A percentile compares a stretch with the other conserved stretches of the same genome.
These are phyloP conservation scores for Poeciliopsis infans DNA, from an alignment of 2,797 vertebrate genomes.

Conservation along the genomic window DNA sequence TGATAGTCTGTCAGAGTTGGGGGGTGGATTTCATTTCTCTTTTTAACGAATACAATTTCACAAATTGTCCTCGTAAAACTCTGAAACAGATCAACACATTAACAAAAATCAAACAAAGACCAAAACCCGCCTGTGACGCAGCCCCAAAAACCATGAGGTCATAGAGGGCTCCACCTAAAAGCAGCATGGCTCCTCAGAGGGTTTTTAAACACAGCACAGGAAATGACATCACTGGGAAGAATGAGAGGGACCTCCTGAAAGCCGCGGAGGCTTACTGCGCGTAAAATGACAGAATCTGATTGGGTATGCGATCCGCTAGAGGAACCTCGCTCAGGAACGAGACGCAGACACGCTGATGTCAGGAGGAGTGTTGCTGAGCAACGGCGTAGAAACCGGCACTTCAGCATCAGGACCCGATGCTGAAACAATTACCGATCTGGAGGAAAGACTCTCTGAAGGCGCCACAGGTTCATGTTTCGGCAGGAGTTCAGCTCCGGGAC, in stretches of 20 bases:
- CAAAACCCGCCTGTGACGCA: conserved; percentile 1
- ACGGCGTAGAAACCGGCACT: conserved; percentile 28
- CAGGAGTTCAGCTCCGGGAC: background rate
- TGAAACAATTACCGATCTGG: conserved; percentile 10
- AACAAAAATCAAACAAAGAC: background rate
- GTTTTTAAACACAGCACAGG: conserved; percentile 36
- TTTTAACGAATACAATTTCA: background rate
- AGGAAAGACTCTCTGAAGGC: conserved; percentile 10
- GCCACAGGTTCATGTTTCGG: conserved; percentile 39
- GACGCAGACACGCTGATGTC: conserved; percentile 35
- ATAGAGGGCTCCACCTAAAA: conserved; percentile 38
- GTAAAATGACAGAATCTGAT: conserved; percentile 12
- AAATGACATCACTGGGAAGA: conserved; percentile 53
- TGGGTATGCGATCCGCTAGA: conserved; percentile 19
- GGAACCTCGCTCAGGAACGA: conserved; percentile 26
- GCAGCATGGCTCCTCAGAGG: conserved; percentile 33
- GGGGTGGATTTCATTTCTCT: background rate
- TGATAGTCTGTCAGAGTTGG: background rate
- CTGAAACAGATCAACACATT: background rate
- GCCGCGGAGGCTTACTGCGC: conserved; percentile 9
- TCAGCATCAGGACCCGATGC: conserved; percentile 28
- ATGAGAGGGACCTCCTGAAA: background rate
- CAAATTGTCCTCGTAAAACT: background rate
- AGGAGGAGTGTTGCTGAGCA: conserved; percentile 1
- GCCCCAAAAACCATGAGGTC: conserved; percentile 61